phyloP scores from a whole-genome alignment of 2,797 vertebrate species.

The Falco concolor region DNA sequence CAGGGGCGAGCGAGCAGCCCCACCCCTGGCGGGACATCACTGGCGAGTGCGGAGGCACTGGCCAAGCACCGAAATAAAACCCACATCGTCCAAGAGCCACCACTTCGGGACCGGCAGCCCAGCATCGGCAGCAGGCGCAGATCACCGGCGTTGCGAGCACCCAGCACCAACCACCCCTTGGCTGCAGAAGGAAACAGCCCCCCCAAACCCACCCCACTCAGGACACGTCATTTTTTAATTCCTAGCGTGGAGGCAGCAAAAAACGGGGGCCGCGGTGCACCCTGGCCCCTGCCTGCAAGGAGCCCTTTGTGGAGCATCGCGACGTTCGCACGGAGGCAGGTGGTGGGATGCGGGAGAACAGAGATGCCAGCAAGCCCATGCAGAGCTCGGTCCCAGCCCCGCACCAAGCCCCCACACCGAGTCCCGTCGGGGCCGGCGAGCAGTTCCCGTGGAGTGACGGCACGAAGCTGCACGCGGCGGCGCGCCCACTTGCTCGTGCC shows the following conservation, averaged over 20 bases:
- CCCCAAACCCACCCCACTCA: accelerated
- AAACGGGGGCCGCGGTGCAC: accelerated
- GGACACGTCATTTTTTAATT: background rate
- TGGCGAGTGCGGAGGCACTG: accelerated
- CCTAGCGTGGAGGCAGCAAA: background rate
- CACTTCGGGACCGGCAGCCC: accelerated
- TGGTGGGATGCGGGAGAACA: background rate
- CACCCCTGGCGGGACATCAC: background rate
- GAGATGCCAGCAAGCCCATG: accelerated
- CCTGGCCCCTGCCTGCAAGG: background rate
- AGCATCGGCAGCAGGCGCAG: accelerated
- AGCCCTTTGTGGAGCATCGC: background rate
- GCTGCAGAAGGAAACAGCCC: accelerated
- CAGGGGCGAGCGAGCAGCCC: background rate
- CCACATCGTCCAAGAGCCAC: background rate
- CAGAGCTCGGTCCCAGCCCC: background rate
- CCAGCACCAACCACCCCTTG: accelerated
- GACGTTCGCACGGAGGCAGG: background rate
- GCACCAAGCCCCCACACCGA: background rate
- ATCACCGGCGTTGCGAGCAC: accelerated
- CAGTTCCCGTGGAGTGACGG: background rate
- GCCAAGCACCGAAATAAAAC: background rate
- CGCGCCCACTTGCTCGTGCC: conserved; percentile 8
- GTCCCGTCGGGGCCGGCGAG: background rate
- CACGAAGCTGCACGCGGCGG: background rate